Evolutionary conservation across 2,888 invertebrate genomes (phyloP).

Genomic region (Chaetogeoica ovagalla): DNA sequence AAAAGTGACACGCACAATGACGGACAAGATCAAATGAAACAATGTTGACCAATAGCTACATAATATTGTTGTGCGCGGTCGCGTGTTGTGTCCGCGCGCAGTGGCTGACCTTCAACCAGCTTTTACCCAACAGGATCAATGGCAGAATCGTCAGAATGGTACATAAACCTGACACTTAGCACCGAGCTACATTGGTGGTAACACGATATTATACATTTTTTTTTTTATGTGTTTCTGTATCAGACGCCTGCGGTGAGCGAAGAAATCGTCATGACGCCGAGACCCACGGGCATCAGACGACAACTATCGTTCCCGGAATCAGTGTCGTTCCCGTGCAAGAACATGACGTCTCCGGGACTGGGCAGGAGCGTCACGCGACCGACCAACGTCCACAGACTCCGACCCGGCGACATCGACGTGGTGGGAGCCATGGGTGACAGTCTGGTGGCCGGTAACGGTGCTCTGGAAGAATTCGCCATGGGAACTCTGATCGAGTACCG

Average conservation of each 20-base stretch:
- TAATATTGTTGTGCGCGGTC: constrained; percentile 29
- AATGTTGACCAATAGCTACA: constrained; percentile 22
- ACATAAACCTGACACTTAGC: neutral
- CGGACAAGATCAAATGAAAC: constrained; percentile 2
- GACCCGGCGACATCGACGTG: constrained; percentile 73
- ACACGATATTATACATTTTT: no score
- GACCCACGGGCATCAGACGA: constrained; percentile 54
- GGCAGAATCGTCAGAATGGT: constrained; percentile 37
- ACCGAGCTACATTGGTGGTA: no score
- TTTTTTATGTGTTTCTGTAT: neutral
- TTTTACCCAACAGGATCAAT: constrained; percentile 32
- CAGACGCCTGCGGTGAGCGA: constrained; percentile 38
- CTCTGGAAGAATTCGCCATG: constrained; percentile 72
- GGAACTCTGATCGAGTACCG: constrained; percentile 75
- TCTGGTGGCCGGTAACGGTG: constrained; percentile 73
- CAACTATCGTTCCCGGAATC: constrained; percentile 57
- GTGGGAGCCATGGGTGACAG: constrained; percentile 75
- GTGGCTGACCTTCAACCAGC: constrained; percentile 22
- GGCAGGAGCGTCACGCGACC: constrained; percentile 61
- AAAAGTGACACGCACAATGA: constrained; percentile 20
- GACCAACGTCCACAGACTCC: constrained; percentile 69
- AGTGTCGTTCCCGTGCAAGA: constrained; percentile 67
- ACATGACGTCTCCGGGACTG: constrained; percentile 58
- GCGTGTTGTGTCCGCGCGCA: constrained; percentile 16
- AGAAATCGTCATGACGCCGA: constrained; percentile 23